Conservation (phyloP, 2,888 invertebrate species). For the Hemaris fuciformis region DNA sequence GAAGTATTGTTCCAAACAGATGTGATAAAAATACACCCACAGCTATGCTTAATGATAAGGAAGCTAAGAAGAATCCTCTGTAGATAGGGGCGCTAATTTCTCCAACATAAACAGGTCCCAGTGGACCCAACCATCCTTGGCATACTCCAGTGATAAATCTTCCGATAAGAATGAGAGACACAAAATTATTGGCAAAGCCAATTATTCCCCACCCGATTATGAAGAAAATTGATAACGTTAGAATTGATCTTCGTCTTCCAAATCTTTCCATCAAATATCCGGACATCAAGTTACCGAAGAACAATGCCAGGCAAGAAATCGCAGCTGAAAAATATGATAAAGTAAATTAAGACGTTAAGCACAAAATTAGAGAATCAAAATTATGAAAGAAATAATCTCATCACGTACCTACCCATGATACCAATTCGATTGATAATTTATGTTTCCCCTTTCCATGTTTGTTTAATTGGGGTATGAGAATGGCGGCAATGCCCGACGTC, state of each 20-base stretch:
- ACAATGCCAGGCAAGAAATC: slow-evolving; percentile 82
- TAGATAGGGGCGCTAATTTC: slow-evolving; percentile 82
- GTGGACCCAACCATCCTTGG: slow-evolving; percentile 81
- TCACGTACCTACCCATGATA: slow-evolving; percentile 83
- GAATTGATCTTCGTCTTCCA: slow-evolving; percentile 80
- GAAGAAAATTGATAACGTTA: slow-evolving; percentile 77
- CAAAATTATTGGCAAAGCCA: slow-evolving; percentile 71
- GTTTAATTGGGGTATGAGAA: slow-evolving; percentile 83
- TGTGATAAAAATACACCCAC: slow-evolving; percentile 85
- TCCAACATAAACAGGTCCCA: slow-evolving; percentile 81
- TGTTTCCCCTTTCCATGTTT: slow-evolving; percentile 55
- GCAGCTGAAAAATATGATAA: slow-evolving; percentile 76
- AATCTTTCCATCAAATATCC: slow-evolving; percentile 82
- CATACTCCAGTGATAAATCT: slow-evolving; percentile 81
- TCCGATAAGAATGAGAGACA: slow-evolving; percentile 71
- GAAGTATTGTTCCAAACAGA: slow-evolving; percentile 83
- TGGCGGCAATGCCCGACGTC: slow-evolving; percentile 84
- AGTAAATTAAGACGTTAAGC: background rate
- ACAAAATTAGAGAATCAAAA: background rate
- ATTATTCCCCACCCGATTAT: slow-evolving; percentile 82
- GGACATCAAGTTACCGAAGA: slow-evolving; percentile 82
- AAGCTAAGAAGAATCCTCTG: slow-evolving; percentile 84
- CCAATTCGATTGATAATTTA: slow-evolving; percentile 71
- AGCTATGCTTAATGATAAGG: slow-evolving; percentile 83
- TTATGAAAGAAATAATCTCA: slow-evolving; percentile 15